Conservation (phyloP, 2,888 invertebrate genomes). For the Cantharis nigra region DNA sequence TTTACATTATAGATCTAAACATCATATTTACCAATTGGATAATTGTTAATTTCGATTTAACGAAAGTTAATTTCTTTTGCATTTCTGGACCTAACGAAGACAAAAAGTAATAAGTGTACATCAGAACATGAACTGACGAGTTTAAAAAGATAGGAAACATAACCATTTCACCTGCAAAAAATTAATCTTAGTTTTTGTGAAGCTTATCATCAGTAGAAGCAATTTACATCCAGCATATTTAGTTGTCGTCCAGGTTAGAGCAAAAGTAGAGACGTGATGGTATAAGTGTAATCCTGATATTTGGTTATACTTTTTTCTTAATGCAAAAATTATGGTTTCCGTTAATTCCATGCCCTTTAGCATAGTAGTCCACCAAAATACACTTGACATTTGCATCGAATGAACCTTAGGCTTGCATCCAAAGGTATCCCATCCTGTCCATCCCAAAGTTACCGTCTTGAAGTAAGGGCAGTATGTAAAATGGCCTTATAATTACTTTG, state of each 20-base stretch:
- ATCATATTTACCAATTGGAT: conserved; percentile 64
- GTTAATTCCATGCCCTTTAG: conserved; percentile 68
- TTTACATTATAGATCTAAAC: too few species aligned
- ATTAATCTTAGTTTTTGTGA: background rate
- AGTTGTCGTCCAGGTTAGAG: conserved; percentile 58
- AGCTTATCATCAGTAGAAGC: background rate
- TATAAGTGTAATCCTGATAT: conserved; percentile 71
- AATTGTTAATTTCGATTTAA: conserved; percentile 63
- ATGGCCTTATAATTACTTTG: too few species aligned
- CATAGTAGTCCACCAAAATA: conserved; percentile 64
- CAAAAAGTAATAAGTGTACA: conserved; percentile 38
- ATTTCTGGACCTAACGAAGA: conserved; percentile 64
- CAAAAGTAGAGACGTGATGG: conserved; percentile 66
- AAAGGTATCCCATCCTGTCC: conserved; percentile 64
- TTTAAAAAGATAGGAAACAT: conserved; percentile 58
- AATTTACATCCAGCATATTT: conserved; percentile 16
- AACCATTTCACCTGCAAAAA: conserved; percentile 65
- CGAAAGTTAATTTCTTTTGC: conserved; percentile 60
- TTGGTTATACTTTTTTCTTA: conserved; percentile 70
- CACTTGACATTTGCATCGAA: conserved; percentile 63
- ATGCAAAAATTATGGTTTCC: conserved; percentile 70
- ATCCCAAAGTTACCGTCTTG: conserved; percentile 67
- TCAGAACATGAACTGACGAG: too few species aligned
- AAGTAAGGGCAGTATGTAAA: conserved; percentile 32
- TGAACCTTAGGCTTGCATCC: conserved; percentile 75